Conservation (phyloP, 2,113 vertebrate species). For the Odontophorus gujanensis region DNA sequence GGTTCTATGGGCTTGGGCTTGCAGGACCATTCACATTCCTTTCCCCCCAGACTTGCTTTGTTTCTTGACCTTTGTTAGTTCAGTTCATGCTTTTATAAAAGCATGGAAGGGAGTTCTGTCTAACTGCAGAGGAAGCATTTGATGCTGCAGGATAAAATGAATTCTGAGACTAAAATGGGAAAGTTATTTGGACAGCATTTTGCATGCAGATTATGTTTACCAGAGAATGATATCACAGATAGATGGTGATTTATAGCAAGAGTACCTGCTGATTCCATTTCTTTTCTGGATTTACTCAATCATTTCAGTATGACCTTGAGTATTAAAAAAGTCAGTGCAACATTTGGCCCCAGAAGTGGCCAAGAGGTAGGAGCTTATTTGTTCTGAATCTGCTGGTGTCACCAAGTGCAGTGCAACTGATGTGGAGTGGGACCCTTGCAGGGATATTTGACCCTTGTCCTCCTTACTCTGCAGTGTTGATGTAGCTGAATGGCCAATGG, state of each 20-base stretch:
- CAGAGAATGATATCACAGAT: neutral
- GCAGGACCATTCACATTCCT: neutral
- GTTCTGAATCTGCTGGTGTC: neutral
- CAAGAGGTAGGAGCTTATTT: neutral
- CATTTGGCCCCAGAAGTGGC: neutral
- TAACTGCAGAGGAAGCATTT: neutral
- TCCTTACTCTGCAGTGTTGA: neutral
- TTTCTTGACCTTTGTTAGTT: constrained; percentile 27
- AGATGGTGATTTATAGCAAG: neutral
- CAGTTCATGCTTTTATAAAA: neutral
- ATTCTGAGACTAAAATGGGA: neutral
- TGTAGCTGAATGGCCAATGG: neutral
- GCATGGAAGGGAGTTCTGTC: neutral
- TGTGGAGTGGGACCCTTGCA: neutral
- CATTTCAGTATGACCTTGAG: neutral
- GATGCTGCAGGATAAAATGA: neutral
- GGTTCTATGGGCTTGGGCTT: neutral
- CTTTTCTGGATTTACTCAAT: neutral
- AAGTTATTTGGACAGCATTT: neutral
- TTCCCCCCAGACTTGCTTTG: neutral
- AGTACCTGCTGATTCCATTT: neutral
- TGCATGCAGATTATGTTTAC: neutral
- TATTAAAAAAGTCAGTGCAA: neutral
- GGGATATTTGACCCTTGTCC: neutral
- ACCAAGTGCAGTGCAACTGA: neutral